Percentiles rank a stretch among this genome's conserved stretches.
These are phyloP conservation scores for Mobula birostris DNA, from an alignment of 2,113 vertebrate genomes.

Conservation along the genomic window DNA sequence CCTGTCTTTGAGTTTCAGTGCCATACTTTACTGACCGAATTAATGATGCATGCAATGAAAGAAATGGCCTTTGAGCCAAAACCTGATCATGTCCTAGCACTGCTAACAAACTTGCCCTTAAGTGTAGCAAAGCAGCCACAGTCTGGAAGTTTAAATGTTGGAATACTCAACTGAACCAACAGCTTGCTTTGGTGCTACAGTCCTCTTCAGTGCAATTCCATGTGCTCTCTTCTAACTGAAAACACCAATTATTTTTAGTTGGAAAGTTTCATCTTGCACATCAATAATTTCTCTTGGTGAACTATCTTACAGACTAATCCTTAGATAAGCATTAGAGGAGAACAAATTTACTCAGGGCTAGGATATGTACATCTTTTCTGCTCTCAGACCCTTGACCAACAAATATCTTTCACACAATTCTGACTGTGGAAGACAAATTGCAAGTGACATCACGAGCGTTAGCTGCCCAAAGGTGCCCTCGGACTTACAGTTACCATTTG, in stretches of 20 bases:
- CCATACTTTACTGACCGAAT: neutral
- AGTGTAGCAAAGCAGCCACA: neutral
- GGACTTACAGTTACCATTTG: neutral
- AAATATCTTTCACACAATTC: neutral
- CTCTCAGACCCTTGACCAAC: neutral
- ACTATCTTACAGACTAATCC: neutral
- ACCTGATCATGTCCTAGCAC: too few relatives aligned
- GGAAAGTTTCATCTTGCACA: too few relatives aligned
- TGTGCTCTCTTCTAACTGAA: neutral
- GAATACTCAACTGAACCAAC: neutral
- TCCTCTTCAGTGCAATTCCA: neutral
- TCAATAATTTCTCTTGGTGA: neutral
- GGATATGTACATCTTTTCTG: neutral
- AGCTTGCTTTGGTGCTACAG: neutral
- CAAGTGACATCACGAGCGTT: neutral
- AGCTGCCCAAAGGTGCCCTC: neutral
- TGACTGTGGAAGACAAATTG: neutral
- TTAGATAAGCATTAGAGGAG: neutral
- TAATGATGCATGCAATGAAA: neutral
- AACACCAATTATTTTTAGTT: neutral
- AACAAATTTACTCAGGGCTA: neutral
- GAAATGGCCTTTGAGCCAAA: neutral
- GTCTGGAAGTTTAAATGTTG: too few relatives aligned
- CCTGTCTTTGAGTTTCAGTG: neutral
- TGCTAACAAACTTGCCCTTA: neutral